Percentiles rank a stretch among this genome's conserved stretches.
phyloP scores from a whole-genome alignment of 1,140 invertebrate species.

The Holcopasites calliopsidis region DNA sequence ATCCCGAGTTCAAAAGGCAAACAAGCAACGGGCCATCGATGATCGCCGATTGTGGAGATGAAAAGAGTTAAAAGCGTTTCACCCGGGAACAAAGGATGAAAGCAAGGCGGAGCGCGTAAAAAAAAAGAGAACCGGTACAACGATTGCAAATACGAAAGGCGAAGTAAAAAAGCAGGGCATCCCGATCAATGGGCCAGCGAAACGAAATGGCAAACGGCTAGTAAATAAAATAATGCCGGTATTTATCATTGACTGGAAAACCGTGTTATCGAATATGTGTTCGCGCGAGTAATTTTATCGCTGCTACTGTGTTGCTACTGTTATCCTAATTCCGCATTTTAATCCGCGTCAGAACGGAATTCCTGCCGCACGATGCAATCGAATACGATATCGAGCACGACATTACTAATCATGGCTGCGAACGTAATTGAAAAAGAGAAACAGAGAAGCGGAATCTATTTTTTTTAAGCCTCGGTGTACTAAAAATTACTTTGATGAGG shows the following conservation, averaged over 20 bases:
- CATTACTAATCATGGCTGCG: too few species aligned
- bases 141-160: neutral
- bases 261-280: constrained; percentile 8
- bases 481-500: too few species aligned
- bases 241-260: neutral
- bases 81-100: neutral
- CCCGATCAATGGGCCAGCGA: neutral
- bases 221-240: neutral
- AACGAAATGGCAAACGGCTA: constrained; percentile 1
- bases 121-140: neutral
- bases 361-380: neutral
- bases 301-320: neutral
- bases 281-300: neutral
- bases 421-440: neutral
- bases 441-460: neutral
- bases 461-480: too few species aligned
- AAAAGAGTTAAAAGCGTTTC: neutral
- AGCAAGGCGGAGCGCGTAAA: neutral
- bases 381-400: constrained; percentile 1
- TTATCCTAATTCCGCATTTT: constrained; percentile 20
- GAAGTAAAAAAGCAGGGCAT: neutral
- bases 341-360: neutral
- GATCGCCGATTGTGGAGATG: neutral
- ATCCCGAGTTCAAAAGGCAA: neutral
- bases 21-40: neutral